These are phyloP conservation scores for Cheilosia urbana DNA, from an alignment of 2,888 invertebrate genomes.

Conservation along the genomic window DNA sequence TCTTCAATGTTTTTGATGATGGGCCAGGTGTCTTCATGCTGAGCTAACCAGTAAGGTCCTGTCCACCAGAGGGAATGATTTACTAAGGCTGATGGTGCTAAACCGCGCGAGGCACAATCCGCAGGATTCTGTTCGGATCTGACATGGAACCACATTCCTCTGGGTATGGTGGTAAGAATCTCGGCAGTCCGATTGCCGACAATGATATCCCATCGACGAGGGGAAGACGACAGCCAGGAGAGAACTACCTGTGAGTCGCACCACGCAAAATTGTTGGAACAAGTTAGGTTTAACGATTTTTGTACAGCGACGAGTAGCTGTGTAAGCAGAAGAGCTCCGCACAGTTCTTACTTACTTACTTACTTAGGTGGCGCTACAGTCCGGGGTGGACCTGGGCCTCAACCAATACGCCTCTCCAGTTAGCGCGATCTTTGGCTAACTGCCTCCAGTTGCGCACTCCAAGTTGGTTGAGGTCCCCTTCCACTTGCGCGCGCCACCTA, in stretches of 20 bases:
- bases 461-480: too few species aligned
- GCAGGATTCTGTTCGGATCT: slow-evolving; percentile 69
- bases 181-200: slow-evolving; percentile 65
- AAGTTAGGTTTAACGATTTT: slow-evolving; percentile 17
- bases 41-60: slow-evolving; percentile 52
- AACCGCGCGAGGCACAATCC: slow-evolving; percentile 74
- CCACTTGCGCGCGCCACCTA: too few species aligned
- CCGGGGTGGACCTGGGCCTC: too few species aligned
- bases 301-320: slow-evolving; percentile 38
- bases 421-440: too few species aligned
- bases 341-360: too few species aligned
- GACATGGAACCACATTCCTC: slow-evolving; percentile 67
- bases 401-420: too few species aligned
- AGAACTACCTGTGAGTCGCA: slow-evolving; percentile 78
- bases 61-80: slow-evolving; percentile 64
- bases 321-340: slow-evolving; percentile 38
- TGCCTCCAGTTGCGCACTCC: too few species aligned
- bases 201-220: slow-evolving; percentile 63
- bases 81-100: slow-evolving; percentile 48
- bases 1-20: slow-evolving; percentile 7
- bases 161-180: slow-evolving; percentile 55
- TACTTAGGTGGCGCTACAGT: too few species aligned
- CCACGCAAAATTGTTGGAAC: slow-evolving; percentile 58
- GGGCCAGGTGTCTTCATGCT: slow-evolving; percentile 1
- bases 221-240: slow-evolving; percentile 76